A percentile compares a stretch with the other conserved stretches of the same genome.
Evolutionary conservation across 2,888 invertebrate genomes (phyloP).

Genomic region (Synergus japonicus): DNA sequence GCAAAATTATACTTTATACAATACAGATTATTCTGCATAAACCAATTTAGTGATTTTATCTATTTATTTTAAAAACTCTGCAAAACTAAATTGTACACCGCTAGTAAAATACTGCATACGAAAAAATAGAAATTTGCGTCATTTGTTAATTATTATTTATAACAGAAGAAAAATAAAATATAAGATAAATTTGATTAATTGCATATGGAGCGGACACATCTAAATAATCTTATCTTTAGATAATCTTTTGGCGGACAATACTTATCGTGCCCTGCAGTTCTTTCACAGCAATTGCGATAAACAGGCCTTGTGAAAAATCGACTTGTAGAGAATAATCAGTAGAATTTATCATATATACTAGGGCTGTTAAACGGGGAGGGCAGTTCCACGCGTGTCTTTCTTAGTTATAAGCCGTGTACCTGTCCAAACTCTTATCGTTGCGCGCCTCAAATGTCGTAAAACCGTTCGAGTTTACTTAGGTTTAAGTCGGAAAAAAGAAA

Average conservation of each 20-base stretch:
- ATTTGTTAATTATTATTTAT: background rate
- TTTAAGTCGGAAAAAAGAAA: background rate
- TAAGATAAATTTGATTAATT: slow-evolving; percentile 6
- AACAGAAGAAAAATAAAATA: background rate
- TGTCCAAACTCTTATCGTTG: slow-evolving; percentile 7
- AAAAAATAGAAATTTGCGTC: background rate
- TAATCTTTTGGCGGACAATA: slow-evolving; percentile 22
- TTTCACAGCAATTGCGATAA: slow-evolving; percentile 25
- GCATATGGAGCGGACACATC: background rate
- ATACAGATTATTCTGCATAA: too few relatives aligned
- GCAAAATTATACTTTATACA: too few relatives aligned
- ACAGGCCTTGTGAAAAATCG: slow-evolving; percentile 2
- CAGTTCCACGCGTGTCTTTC: slow-evolving; percentile 63
- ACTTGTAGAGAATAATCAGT: slow-evolving; percentile 64
- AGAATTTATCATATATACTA: slow-evolving; percentile 67
- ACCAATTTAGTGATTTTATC: too few relatives aligned
- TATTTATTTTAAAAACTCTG: too few relatives aligned
- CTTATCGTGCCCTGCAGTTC: slow-evolving; percentile 17
- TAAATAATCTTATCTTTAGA: slow-evolving; percentile 22
- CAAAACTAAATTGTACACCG: too few relatives aligned
- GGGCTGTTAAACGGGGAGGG: slow-evolving; percentile 58
- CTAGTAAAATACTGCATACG: too few relatives aligned
- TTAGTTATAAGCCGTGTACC: slow-evolving; percentile 17
- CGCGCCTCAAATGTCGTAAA: slow-evolving; percentile 7
- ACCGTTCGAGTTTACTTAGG: slow-evolving; percentile 6